Evolutionary conservation across 2,888 invertebrate species (phyloP).

Genomic region (Elysia crispata): DNA sequence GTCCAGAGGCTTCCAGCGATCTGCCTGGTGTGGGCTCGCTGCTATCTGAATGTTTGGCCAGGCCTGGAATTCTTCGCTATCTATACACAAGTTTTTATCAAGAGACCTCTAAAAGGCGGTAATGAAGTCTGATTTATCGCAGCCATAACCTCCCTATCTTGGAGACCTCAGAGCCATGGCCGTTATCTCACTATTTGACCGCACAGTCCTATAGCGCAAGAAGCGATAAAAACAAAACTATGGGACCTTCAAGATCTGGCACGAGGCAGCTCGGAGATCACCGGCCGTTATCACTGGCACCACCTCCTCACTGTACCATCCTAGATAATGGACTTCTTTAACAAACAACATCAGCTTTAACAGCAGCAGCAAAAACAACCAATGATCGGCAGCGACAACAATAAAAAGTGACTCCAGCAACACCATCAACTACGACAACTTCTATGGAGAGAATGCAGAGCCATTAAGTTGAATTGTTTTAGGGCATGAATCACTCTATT

Average conservation of each 20-base stretch:
- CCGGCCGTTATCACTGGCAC: constrained; percentile 30
- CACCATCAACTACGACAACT: no score
- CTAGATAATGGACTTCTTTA: no score
- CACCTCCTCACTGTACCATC: neutral
- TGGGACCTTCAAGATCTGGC: neutral
- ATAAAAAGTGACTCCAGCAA: no score
- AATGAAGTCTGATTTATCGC: constrained; percentile 48
- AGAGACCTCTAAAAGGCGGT: constrained; percentile 39
- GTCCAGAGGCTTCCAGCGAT: neutral
- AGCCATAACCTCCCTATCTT: constrained; percentile 38
- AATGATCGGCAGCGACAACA: no score
- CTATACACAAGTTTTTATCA: constrained; percentile 39
- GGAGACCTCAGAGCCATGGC: neutral
- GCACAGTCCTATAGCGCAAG: constrained; percentile 31
- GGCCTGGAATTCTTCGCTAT: constrained; percentile 46
- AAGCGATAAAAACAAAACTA: constrained; percentile 36
- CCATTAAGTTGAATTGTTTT: no score
- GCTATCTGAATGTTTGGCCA: constrained; percentile 30
- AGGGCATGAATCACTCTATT: no score
- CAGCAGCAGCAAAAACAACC: no score
- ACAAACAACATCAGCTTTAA: no score
- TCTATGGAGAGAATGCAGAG: no score
- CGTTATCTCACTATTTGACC: constrained; percentile 42
- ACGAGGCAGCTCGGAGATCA: neutral
- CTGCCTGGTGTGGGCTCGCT: neutral